Base-by-base conservation (phyloP, 1,140 invertebrate species). In the Leucophenga varia region DNA sequence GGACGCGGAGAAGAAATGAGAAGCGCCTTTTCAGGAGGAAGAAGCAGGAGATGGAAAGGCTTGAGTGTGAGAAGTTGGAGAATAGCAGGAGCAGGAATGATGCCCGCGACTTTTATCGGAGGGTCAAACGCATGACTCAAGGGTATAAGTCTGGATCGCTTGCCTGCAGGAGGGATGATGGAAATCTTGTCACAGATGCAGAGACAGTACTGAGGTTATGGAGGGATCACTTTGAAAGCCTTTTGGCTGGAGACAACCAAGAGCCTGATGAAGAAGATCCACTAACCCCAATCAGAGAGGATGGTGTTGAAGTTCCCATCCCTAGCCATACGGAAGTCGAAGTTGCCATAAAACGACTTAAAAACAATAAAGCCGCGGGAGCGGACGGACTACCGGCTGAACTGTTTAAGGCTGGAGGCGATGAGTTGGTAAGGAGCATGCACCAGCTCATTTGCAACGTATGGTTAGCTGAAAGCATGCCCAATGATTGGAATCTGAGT, bases 321-420 rank as follows among this genome's bases (percentile, higher is more conserved):
- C 36, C 36, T 31, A 39, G 19, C 28, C 20, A 21, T 14, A 31
- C 43, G 21, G 64, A 67, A 47, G 36, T 69, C 10, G 20, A 51
- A 39, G 48, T 46, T 19, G 57, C 61, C 8, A 49, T 72, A 36
- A 54, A 43, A 41, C 49, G 51, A 22, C 52, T 72, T 3, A 64
- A 61, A 38, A 60, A 48, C 17, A 52, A 55, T 20, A 73, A 75
- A 49, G 52, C 67, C 8, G 55, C 53, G 13, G 67, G 65, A 21
- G 47, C 50, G 9, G 70, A 70, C 48, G 55, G 57, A 7, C 54
- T 73, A 7, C 50, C 47, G 25, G 51, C 54, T n/a, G 64, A 75
- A 30, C 44, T 67, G 16, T 38, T 73, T 25, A 70, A 70, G 38
- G 49, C 48, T 19, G 14, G 42, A 12, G 43, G 32, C 32, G 17